Base-by-base conservation (phyloP, 2,797 vertebrate species). In the Hyperoplus immaculatus region DNA sequence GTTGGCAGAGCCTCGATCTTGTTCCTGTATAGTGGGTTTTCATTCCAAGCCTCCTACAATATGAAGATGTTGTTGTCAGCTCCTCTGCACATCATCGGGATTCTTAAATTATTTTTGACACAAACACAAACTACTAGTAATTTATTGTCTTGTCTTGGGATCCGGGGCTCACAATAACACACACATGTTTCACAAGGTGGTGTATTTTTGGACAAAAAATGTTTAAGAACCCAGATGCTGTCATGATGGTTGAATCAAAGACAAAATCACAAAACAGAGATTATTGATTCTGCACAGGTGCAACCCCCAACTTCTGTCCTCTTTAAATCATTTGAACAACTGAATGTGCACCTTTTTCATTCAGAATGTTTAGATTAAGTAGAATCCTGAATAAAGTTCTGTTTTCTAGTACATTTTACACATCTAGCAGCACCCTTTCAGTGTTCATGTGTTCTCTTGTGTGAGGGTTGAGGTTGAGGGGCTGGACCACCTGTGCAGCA, bases 201-300 rank as follows among this genome's bases (percentile, higher is more conserved):
- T 56, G 36, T 69, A 36, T 72, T 77, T 82, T 70, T 70, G 63
- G 59, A 47, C n/a, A 55, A 56, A 78, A 62, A 3, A 5, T 14
- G 70, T 89, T 84, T 72, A 79, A 88, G 83, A 90, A 88, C 70
- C 75, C 83, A 85, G 80, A 86, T 69, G 6, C 6, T 58, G 61
- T 77, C 53, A 57, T 39, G 13, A 83, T 74, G 15, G 12, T 21
- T 64, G 50, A 87, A 93, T 90, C 75, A 87, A 50, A 57, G 54
- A 77, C 58, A 62, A 29, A 95, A 93, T 94, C 88, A 93, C 45
- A 42, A 13, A 73, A 55, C 72, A 91, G 83, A 89, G 85, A 81
- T 51, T 1, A 80, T 69, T 68, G 18, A 84, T 86, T 39, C 80
- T 86, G 81, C 29, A 66, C 88, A 87, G 85, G 86, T 79, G 54